These are phyloP conservation scores for Sphaerophoria rueppellii DNA, from an alignment of 2,888 invertebrate genomes.

Conservation along the genomic window DNA sequence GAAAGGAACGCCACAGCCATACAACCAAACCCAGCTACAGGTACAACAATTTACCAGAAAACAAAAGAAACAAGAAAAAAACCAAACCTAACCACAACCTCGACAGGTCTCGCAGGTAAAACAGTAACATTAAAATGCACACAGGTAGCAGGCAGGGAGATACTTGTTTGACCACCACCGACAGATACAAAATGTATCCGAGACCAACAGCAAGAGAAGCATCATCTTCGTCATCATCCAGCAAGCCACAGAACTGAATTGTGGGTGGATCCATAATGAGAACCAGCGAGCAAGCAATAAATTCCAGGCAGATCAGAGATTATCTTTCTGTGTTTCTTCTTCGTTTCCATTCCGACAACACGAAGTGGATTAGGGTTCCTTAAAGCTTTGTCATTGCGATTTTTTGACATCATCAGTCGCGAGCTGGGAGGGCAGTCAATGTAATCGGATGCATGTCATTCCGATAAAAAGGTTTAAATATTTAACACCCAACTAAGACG, in stretches of 20 bases:
- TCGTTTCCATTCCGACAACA: neutral
- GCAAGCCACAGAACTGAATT: constrained; percentile 66
- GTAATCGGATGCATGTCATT: constrained; percentile 67
- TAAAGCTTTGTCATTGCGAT: constrained; percentile 10
- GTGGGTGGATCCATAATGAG: constrained; percentile 73
- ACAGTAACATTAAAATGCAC: constrained; percentile 55
- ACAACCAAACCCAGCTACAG: constrained; percentile 9
- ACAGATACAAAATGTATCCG: constrained; percentile 48
- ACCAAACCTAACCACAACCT: constrained; percentile 17
- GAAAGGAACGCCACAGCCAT: constrained; percentile 52
- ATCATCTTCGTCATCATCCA: constrained; percentile 55
- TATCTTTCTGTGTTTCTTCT: constrained; percentile 42
- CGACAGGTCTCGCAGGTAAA: constrained; percentile 49
- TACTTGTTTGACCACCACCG: constrained; percentile 58
- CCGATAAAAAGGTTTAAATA: constrained; percentile 44
- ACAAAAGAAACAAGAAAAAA: constrained; percentile 27
- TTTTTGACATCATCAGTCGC: no score
- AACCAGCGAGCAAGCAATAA: constrained; percentile 63
- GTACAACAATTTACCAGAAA: constrained; percentile 13
- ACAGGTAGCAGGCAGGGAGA: constrained; percentile 44
- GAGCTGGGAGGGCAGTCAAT: constrained; percentile 62
- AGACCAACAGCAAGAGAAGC: constrained; percentile 19
- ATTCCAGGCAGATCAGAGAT: constrained; percentile 62
- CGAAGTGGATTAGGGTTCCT: constrained; percentile 29
- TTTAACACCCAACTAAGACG: constrained; percentile 29